Conservation (phyloP, 2,797 vertebrate species). For the Eurystomus glaucurus region DNA sequence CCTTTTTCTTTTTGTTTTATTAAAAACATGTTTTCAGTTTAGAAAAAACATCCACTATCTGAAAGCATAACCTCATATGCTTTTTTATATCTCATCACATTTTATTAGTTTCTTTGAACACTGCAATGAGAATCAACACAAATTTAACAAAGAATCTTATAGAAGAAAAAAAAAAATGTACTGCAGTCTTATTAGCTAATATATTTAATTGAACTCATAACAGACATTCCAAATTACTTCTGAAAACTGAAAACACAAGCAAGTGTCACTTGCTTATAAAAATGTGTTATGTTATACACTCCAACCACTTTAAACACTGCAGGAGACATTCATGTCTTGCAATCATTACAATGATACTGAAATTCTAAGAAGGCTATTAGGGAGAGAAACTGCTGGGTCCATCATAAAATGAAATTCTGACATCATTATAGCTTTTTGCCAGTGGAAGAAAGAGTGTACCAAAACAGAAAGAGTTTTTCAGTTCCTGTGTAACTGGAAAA, state of each 20-base stretch:
- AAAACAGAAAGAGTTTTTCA: constrained; percentile 35
- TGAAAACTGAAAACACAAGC: constrained; percentile 13
- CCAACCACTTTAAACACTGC: constrained; percentile 45
- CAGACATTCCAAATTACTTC: not conserved
- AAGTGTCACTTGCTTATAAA: constrained; percentile 40
- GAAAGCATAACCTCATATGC: constrained; percentile 39
- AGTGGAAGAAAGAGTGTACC: constrained; percentile 34
- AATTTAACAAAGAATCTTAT: not conserved
- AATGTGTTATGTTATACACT: constrained; percentile 8
- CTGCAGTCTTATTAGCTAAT: not conserved
- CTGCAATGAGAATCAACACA: not conserved
- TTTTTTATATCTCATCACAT: constrained; percentile 8
- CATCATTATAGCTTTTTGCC: constrained; percentile 39
- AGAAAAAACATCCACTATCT: constrained; percentile 43
- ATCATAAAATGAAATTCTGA: constrained; percentile 62
- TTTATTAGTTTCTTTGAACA: constrained; percentile 20
- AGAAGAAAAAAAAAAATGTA: not conserved
- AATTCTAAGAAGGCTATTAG: constrained; percentile 26
- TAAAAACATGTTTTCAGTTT: not conserved
- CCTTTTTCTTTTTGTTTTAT: not conserved
- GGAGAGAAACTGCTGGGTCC: constrained; percentile 17
- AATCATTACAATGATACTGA: constrained; percentile 39
- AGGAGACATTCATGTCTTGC: constrained; percentile 43
- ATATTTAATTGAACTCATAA: constrained; percentile 27
- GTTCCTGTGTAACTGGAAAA: constrained; percentile 7